Evolutionary conservation across 2,797 vertebrate genomes (phyloP).

Genomic region (Gallirallus australis): DNA sequence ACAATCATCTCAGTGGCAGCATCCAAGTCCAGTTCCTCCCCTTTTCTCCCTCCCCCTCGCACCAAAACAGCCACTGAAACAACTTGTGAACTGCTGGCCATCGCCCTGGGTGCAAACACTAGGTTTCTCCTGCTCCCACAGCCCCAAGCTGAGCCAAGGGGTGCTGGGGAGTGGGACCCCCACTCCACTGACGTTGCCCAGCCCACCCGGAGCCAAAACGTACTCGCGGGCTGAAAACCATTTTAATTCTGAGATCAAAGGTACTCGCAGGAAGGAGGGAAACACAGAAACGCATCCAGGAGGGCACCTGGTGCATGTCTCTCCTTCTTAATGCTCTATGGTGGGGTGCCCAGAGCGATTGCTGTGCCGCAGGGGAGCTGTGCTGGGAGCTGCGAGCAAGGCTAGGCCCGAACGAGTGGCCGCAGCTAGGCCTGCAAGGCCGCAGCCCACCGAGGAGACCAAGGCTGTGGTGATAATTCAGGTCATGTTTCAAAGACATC

Average conservation of each 20-base stretch:
- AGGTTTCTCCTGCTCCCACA: rapidly evolving
- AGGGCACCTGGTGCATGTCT: not conserved
- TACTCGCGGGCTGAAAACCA: not conserved
- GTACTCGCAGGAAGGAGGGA: not conserved
- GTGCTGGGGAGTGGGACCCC: no score
- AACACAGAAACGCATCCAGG: not conserved
- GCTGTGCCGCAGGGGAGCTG: rapidly evolving
- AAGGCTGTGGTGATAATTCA: rapidly evolving
- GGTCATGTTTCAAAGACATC: not conserved
- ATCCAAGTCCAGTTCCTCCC: not conserved
- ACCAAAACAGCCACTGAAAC: not conserved
- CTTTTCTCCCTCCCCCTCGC: not conserved
- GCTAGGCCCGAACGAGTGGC: not conserved
- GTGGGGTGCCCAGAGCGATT: not conserved
- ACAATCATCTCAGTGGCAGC: not conserved
- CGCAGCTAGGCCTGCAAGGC: not conserved
- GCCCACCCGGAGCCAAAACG: not conserved
- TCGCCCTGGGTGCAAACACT: not conserved
- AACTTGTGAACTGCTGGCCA: not conserved
- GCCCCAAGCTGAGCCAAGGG: not conserved
- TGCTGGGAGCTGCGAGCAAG: not conserved
- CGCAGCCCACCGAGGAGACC: not conserved
- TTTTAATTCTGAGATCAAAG: not conserved
- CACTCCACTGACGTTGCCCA: rapidly evolving
- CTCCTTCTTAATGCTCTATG: not conserved